Base-by-base conservation (phyloP, 2,113 vertebrate genomes). In the Octodon degus region DNA sequence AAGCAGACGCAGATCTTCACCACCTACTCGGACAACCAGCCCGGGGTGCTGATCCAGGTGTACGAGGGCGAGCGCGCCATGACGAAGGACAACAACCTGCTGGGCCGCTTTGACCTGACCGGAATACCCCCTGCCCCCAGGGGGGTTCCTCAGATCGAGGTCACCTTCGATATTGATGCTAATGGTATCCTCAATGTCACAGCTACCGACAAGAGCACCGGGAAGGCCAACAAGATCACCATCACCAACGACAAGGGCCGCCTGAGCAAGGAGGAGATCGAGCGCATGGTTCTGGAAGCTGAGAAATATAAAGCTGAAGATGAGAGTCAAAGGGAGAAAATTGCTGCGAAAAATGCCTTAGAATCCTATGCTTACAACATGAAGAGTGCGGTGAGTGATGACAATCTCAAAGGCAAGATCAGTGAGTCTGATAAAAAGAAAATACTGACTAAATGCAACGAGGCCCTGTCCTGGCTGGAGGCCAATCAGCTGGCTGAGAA, bases 181-280 rank as follows among this genome's bases (percentile, higher is more conserved):
- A 99, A 99, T 2, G 99, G 99, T 22, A 99, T 99, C 92, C 99
- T 99, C 34, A 99, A 99, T 40, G 99, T 99, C 30, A 99, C 99
- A 1, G 99, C 99, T 6, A 99, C 96, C 24, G 99, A 99, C 98
- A 99, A 99, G 98, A 99, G 99, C 98, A 99, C 99, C 0, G 99
- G 99, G 79, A 99, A 99, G 79, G 99, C 99, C 97, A 99, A 99
- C 97, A 99, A 99, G 97, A 99, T 99, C 97, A 99, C 99, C 89
- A 99, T 99, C 95, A 99, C 99, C 77, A 99, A 99, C 34, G 99
- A 99, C 98, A 99, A 99, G 98, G 99, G 99, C 37, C 99, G 99
- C 1, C 98, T 99, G 94, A 99, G 98, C 98, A 99, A 99, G 90
- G 99, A 99, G 92, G 99, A 99, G 65, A 99, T 99, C 17, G 99